phyloP scores from a whole-genome alignment of 2,797 vertebrate species.

The Sebastes miniatus region DNA sequence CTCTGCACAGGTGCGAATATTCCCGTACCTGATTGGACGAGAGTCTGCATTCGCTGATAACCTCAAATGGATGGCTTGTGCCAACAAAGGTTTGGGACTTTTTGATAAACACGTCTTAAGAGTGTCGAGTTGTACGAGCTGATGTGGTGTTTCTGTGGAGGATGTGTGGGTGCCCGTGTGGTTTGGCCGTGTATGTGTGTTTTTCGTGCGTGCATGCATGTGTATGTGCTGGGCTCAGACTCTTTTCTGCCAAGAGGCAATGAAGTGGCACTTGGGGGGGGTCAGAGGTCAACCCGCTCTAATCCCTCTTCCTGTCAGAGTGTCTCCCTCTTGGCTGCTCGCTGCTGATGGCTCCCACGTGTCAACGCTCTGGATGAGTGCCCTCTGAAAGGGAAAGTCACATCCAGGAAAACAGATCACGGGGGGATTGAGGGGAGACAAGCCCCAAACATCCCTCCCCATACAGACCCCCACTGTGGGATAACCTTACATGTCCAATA shows the following conservation, averaged over 20 bases:
- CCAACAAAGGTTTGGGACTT: conserved; percentile 93
- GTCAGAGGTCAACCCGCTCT: conserved; percentile 80
- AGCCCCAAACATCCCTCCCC: conserved; percentile 38
- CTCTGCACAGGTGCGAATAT: conserved; percentile 91
- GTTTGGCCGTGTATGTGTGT: conserved; percentile 12
- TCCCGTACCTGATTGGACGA: conserved; percentile 97
- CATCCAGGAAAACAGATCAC: conserved; percentile 70
- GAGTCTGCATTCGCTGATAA: conserved; percentile 98
- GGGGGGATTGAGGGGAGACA: conserved; percentile 57
- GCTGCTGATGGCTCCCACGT: conserved; percentile 80
- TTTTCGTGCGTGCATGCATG: not conserved
- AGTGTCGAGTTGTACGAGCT: not conserved
- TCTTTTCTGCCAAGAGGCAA: conserved; percentile 75
- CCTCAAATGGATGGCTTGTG: conserved; percentile 99
- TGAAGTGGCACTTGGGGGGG: conserved; percentile 76
- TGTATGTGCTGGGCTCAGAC: conserved; percentile 40
- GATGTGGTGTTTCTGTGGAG: conserved; percentile 11
- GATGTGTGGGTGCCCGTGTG: conserved; percentile 8
- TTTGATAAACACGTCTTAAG: conserved; percentile 45
- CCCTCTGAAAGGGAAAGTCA: conserved; percentile 73
- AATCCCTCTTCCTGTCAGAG: conserved; percentile 86
- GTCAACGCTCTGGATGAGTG: conserved; percentile 82
- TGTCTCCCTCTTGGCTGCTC: conserved; percentile 82
- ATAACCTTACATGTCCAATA: conserved; percentile 63
- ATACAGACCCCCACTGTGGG: conserved; percentile 42